Conservation (phyloP, 2,888 invertebrate species). For the Ormyrus rosae region DNA sequence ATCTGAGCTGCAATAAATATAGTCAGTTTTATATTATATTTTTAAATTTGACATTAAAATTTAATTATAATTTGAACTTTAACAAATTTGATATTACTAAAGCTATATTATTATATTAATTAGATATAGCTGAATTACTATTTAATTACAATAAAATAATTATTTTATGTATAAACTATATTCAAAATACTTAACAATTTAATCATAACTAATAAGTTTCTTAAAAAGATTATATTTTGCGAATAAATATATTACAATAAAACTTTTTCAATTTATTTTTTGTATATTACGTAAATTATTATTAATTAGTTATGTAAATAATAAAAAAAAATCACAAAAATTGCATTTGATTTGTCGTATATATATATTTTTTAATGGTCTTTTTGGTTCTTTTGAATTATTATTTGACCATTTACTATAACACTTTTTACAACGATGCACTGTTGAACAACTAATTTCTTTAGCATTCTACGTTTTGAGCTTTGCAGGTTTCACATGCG, state of each 20-base stretch:
- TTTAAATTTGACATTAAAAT: too few species aligned
- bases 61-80: too few species aligned
- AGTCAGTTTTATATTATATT: too few species aligned
- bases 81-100: too few species aligned
- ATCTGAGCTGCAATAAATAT: too few species aligned
- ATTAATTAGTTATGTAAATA: not conserved
- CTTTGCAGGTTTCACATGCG: conserved; percentile 21
- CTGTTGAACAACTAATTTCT: conserved; percentile 6
- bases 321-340: not conserved
- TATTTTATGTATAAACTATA: too few species aligned
- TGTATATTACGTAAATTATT: not conserved
- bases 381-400: conserved; percentile 35
- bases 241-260: not conserved
- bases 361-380: conserved; percentile 21
- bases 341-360: conserved; percentile 4
- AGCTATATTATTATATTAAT: too few species aligned
- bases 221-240: too few species aligned
- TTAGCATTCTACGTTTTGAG: conserved; percentile 30
- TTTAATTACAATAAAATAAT: too few species aligned
- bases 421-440: conserved; percentile 29
- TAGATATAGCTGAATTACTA: too few species aligned
- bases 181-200: too few species aligned
- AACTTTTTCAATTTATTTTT: not conserved
- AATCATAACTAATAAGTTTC: too few species aligned
- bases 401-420: conserved; percentile 14